Conservation (phyloP, 1,140 invertebrate genomes). For the Lycorma delicatula region DNA sequence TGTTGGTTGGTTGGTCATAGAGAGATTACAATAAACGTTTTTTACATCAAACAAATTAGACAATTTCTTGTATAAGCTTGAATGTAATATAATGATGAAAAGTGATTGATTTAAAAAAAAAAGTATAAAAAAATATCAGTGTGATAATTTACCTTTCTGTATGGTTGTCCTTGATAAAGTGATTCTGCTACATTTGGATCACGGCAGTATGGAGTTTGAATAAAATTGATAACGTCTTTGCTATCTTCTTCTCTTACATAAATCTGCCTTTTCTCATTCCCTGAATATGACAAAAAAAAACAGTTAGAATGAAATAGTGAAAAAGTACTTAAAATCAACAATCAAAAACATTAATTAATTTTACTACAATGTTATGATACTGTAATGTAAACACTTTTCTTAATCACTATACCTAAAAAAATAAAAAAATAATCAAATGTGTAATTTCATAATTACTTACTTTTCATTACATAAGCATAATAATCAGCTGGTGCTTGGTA, state of each 20-base stretch:
- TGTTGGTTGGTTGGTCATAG: no score
- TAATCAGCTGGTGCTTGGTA: background rate
- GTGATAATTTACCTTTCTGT: conserved; percentile 15
- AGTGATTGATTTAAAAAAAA: no score
- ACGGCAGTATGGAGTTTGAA: conserved; percentile 43
- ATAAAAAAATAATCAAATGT: no score
- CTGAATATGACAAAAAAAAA: background rate
- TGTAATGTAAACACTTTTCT: no score
- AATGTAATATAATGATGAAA: no score
- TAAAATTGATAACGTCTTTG: conserved; percentile 33
- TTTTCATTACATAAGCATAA: conserved; percentile 4
- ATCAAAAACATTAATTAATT: no score
- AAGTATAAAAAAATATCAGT: background rate
- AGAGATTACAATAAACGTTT: no score
- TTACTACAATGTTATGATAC: no score
- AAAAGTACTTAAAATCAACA: background rate
- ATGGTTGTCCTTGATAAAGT: conserved; percentile 20
- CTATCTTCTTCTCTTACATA: conserved; percentile 13
- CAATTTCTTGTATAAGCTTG: no score
- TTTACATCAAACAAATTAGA: no score
- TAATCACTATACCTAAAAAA: no score
- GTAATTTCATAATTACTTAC: conserved; percentile 9
- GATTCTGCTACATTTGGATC: conserved; percentile 36
- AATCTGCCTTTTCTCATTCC: background rate
- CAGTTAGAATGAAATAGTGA: background rate